Base-by-base conservation (phyloP, 2,797 vertebrate species). In the Melanotaenia parkinsoni region DNA sequence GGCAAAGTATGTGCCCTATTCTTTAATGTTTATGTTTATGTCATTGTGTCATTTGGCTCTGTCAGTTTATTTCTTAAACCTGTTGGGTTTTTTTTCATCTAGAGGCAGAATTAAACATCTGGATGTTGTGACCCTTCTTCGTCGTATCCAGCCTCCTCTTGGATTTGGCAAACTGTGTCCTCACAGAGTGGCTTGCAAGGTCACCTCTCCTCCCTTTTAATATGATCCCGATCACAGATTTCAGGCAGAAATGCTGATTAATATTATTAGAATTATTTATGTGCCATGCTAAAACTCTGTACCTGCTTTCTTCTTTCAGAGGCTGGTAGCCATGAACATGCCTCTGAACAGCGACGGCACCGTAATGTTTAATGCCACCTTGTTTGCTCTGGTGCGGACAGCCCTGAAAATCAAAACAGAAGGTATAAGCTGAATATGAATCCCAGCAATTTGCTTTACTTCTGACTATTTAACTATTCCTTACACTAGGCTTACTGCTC, bases 361-460 rank as follows among this genome's bases (percentile, higher is more conserved):
- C 0, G 97, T 99, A 84, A 99, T 99, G 98, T 99, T 99, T 87
- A 99, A 99, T 2, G 98, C 98, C 74, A 99, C 98, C 26, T 90
- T 99, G 69, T 99, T 99, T 92, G 98, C 98, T 51, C 92, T 99
- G 91, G 98, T 99, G 85, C 96, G 98, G 86, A 99, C 98, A 0
- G 97, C 98, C 77, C 92, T 99, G 68, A 99, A 99, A 94, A 99
- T 99, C 90, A 99, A 99, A 96, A 99, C 98, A 3, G 98, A 99
- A 92, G 98, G 97, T 98, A 92, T 81, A 67, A 71, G 14, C 51
- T 18, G 26, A 53, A 72, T 22, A 24, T 37, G 24, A 53, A 64
- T 56, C 22, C 20, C 47, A 66, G 54, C 3, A 45, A 26, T 32
- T 28, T 53, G 12, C 13, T 16, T 32, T 64, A n/a, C 22, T 63